Evolutionary conservation across 2,888 invertebrate species (phyloP).

Genomic region (Plagiodera versicolora): DNA sequence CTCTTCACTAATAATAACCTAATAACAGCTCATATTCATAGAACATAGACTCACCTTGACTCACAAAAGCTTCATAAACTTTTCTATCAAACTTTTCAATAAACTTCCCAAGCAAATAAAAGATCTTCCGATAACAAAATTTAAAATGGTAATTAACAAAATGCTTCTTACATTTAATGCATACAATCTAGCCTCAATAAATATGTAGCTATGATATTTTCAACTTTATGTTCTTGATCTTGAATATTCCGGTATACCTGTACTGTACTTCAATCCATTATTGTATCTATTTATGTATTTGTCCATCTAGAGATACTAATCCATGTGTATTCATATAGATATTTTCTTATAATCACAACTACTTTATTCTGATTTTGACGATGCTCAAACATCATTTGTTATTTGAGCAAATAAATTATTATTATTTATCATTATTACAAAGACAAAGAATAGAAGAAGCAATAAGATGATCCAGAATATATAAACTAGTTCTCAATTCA

Average conservation of each 20-base stretch:
- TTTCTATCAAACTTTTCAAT: constrained; percentile 5
- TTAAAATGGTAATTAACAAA: too few relatives aligned
- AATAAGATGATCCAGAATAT: not conserved
- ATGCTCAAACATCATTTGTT: too few relatives aligned
- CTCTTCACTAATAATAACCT: not conserved
- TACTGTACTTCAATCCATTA: not conserved
- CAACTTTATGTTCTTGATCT: not conserved
- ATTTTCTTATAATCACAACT: too few relatives aligned
- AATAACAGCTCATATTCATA: not conserved
- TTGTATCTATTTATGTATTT: too few relatives aligned
- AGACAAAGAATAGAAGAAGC: not conserved
- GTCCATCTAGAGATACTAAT: not conserved
- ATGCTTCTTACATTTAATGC: not conserved
- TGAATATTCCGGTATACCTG: not conserved
- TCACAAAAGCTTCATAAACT: not conserved
- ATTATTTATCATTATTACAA: too few relatives aligned
- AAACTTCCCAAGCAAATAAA: constrained; percentile 5
- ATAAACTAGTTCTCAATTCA: not conserved
- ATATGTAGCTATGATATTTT: constrained; percentile 1
- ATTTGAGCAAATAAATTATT: too few relatives aligned
- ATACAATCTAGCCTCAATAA: not conserved
- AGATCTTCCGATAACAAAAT: constrained; percentile 1
- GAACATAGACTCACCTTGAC: too few relatives aligned
- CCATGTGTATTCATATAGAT: too few relatives aligned
- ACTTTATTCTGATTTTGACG: too few relatives aligned